Evolutionary conservation across 2,888 invertebrate species (phyloP).

Genomic region (Tromatobia lineatoria): DNA sequence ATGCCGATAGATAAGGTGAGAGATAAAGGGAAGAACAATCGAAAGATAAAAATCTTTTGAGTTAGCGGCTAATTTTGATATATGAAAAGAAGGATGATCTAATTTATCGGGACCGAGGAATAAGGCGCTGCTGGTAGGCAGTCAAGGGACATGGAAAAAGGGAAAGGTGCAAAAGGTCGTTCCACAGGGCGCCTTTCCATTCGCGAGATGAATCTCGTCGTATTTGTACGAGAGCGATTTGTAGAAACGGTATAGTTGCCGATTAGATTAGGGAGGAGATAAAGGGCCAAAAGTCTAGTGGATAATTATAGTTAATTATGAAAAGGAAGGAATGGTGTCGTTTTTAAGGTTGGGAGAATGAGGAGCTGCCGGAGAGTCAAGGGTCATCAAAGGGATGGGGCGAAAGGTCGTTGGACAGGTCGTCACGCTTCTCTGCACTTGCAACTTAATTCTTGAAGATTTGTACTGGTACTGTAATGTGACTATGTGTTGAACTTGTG

Average conservation of each 20-base stretch:
- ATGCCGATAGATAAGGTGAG: constrained; percentile 98
- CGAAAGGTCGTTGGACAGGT: constrained; percentile 68
- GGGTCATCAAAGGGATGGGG: constrained; percentile 37
- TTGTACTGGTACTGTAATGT: constrained; percentile 12
- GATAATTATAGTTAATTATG: neutral
- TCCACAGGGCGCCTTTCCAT: too few species aligned
- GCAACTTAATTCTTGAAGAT: constrained; percentile 15
- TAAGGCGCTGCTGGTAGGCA: too few species aligned
- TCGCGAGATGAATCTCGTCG: too few species aligned
- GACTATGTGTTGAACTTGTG: neutral
- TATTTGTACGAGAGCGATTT: too few species aligned
- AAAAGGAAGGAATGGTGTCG: neutral
- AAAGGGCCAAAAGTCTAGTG: too few species aligned
- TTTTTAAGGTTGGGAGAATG: neutral
- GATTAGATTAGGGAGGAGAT: too few species aligned
- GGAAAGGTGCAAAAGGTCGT: neutral
- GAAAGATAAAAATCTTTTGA: neutral
- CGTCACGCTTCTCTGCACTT: constrained; percentile 62
- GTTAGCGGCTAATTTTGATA: neutral
- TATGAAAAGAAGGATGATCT: neutral
- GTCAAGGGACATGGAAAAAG: neutral
- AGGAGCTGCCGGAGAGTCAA: constrained; percentile 36
- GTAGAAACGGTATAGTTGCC: too few species aligned
- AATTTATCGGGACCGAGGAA: neutral
- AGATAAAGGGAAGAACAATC: neutral